Base-by-base conservation (phyloP, 2,113 vertebrate genomes). In the Mus pahari region DNA sequence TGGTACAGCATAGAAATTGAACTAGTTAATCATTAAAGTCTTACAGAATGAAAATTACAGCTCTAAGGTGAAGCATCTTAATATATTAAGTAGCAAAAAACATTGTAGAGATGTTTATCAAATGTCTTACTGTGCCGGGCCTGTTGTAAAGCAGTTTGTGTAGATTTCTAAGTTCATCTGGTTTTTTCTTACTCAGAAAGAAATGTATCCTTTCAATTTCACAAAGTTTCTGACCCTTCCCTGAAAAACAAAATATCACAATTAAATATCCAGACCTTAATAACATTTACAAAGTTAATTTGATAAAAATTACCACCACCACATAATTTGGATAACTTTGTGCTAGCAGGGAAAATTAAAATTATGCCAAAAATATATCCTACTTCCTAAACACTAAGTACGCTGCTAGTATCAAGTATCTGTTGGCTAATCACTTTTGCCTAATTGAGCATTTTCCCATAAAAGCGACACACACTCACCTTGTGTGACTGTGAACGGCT, bases 71-170 rank as follows among this genome's bases (percentile, higher is more conserved):
- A 94, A 78, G 48, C 84, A 91, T 64, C 90, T 93, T 60, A 93
- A 91, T n/a, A 95, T 26, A 9, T 8, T 78, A 97, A 81, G 87
- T 24, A 82, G 58, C 45, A 22, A 91, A 94, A 53, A 50, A 53
- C 84, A 95, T 8, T 19, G 92, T 88, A 94, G 86, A 97, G 48
- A 26, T 86, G 90, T 45, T 89, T 26, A 55, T 71, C 70, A 89
- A 89, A 74, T 3, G 86, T 97, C 98, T 99, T 99, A 99, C 99
- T 97, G 99, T 99, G 97, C 99, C 99, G 2, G 99, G 99, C 55
- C 99, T 98, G 98, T 99, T 99, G 96, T 99, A 99, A 94, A 99
- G 98, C 91, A 99, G 98, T 98, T 99, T 98, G 97, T 99, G 99
- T 62, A 99, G 98, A 92, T 99, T 99, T 97, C 99, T 99, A 94